Evolutionary conservation across 2,888 invertebrate species (phyloP).

Genomic region (Campopleginae sp.): DNA sequence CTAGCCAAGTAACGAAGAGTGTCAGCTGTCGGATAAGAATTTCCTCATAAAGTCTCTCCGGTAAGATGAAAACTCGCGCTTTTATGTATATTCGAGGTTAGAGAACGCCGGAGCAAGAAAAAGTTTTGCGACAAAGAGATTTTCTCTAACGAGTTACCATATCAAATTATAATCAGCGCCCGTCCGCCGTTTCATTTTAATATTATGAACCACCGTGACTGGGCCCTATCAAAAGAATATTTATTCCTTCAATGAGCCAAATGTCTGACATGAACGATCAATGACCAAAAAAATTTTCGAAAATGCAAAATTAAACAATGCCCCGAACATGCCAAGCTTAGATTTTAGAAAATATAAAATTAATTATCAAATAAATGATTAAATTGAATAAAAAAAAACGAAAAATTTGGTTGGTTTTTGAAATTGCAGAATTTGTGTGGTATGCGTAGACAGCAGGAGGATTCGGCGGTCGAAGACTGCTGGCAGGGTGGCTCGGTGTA

Average conservation of each 20-base stretch:
- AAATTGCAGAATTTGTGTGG: conserved; percentile 76
- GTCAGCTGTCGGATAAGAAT: conserved; percentile 65
- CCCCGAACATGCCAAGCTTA: too few relatives aligned
- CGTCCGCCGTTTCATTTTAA: conserved; percentile 25
- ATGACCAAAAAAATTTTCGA: too few relatives aligned
- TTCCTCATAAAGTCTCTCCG: conserved; percentile 51
- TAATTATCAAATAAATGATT: background rate
- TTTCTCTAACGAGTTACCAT: conserved; percentile 14
- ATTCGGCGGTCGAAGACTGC: conserved; percentile 69
- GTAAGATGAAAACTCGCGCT: conserved; percentile 41
- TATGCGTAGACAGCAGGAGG: conserved; percentile 78
- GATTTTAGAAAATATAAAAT: background rate
- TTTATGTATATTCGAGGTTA: conserved; percentile 34
- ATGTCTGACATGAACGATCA: too few relatives aligned
- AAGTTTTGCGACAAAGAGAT: conserved; percentile 38
- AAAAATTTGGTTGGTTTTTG: conserved; percentile 1
- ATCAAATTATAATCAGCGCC: conserved; percentile 18
- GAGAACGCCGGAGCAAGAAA: background rate
- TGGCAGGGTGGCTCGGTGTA: conserved; percentile 68
- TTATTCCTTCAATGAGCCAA: background rate
- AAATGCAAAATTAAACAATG: too few relatives aligned
- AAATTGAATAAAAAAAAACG: too few relatives aligned
- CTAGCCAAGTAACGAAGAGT: conserved; percentile 60
- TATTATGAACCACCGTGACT: background rate
- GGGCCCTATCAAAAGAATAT: background rate